Conservation (phyloP, 2,797 vertebrate genomes). For the Myotis findleyi region DNA sequence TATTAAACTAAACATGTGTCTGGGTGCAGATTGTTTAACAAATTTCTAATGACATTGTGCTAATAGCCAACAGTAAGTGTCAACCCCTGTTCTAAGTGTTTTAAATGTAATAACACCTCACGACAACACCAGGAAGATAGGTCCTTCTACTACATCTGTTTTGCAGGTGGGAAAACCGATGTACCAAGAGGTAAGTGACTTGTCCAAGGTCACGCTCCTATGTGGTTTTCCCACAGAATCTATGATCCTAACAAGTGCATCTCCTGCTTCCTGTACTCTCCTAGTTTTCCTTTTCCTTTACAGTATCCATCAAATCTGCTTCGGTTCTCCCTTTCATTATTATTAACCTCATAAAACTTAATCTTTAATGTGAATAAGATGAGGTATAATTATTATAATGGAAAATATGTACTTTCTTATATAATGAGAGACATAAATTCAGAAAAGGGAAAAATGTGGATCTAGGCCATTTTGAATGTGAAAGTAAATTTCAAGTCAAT, state of each 20-base stretch:
- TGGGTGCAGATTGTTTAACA: not conserved
- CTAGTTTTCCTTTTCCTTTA: not conserved
- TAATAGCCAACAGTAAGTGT: not conserved
- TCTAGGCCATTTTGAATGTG: not conserved
- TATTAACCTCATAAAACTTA: not conserved
- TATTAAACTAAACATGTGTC: not conserved
- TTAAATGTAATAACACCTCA: not conserved
- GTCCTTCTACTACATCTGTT: not conserved
- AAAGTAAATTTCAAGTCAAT: constrained; percentile 32
- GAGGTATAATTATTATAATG: not conserved
- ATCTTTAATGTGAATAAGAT: not conserved
- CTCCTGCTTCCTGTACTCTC: not conserved
- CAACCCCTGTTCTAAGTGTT: not conserved
- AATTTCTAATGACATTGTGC: not conserved
- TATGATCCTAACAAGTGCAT: not conserved
- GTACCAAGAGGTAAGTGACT: not conserved
- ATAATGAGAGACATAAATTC: not conserved
- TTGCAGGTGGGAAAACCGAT: not conserved
- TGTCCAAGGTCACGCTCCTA: not conserved
- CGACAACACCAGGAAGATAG: not conserved
- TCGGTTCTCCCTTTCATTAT: not conserved
- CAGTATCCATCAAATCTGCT: not conserved
- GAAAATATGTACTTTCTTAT: not conserved
- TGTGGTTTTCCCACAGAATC: not conserved
- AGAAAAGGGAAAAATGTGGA: not conserved